Base-by-base conservation (phyloP, 2,888 invertebrate genomes). In the Cabera pusaria region DNA sequence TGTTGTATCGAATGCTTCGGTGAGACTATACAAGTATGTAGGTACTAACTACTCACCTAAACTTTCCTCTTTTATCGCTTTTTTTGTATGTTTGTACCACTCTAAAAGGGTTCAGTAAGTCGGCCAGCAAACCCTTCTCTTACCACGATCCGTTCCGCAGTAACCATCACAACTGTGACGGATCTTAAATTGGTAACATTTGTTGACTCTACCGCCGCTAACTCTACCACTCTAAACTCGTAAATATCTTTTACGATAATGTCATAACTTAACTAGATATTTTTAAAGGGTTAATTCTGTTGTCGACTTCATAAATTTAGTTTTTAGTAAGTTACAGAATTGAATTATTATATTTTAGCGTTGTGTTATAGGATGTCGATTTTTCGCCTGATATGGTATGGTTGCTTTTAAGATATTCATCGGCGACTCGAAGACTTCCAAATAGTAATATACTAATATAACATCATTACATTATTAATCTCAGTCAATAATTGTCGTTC, bases 81-180 rank as follows among this genome's bases (percentile, higher is more conserved):
- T 6, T 0, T 19, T 27, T 21, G 36, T 3, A 1, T 39, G 14
- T 40, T 55, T 52, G 37, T 5, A 38, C 59, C 60, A 50, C 35
- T 25, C 14, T 8, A n/a, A 21, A 27, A 34, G 35, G 44, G 50
- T 40, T 43, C 52, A 55, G 48, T 52, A 38, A 36, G 44, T 56
- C n/a, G 36, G 47, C 41, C 44, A 56, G 45, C 49, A 48, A 50
- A 54, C 26, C 49, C 47, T 51, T 29, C 32, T 35, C 57, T 56
- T 49, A 54, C 63, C 62, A 42, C 62, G 60, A 72, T 75, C 64
- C 59, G 76, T 71, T 74, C 69, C 74, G 21, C 26, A 22, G 10
- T 39, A 32, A 27, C 33, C 31, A 31, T 8, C 26, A 21, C 66
- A 65, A 56, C 59, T 51, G 59, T 56, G 60, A 58, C 63, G 34